Base-by-base conservation (phyloP, 2,888 invertebrate species). In the Darwinula stevensoni region DNA sequence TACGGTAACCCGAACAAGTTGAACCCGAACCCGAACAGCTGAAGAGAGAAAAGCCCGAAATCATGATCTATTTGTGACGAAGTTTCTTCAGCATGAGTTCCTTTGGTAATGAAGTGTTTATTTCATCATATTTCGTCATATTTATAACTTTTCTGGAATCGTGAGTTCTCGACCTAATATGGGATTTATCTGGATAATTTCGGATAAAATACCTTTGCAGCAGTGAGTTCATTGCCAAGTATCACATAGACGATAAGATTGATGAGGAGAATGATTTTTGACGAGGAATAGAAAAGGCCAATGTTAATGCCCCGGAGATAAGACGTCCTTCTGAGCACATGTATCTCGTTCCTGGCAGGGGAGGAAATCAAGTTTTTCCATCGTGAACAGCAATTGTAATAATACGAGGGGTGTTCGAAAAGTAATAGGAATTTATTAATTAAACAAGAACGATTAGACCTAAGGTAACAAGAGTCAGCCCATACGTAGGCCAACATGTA, bases 361-460 rank as follows among this genome's bases (percentile, higher is more conserved):
- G 36, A 27, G 30, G n/a, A n/a, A 14, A 34, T 29, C 22, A 18
- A 13, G 12, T n/a, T 13, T 36, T 22, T 2, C 12, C 35, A 16
- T 14, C 27, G 16, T 17, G 9, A 26, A 27, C 16, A 28, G 14
- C 22, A 28, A n/a, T 28, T 5, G 12, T 5, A 28, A 28, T 5
- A 13, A 11, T 9, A 13, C 5, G 14, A 13, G 13, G 12, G 28
- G n/a, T 9, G 12, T 5, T 6, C 6, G 9, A 13, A 13, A 13
- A n/a, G 67, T 72, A 70, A 58, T 88, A 80, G 17, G 80, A 58
- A 1, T 84, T 82, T 36, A 84, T 61, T 1, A 78, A 66, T 38
- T 82, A 44, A 6, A 84, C 55, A 14, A 86, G 61, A 13, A 71
- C 63, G 2, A 62, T 59, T 32, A 84, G 68, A 5, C 84, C 84